A percentile compares a stretch with the other conserved stretches of the same genome.
phyloP scores from a whole-genome alignment of 2,888 invertebrate genomes.

The Mythimna impura region DNA sequence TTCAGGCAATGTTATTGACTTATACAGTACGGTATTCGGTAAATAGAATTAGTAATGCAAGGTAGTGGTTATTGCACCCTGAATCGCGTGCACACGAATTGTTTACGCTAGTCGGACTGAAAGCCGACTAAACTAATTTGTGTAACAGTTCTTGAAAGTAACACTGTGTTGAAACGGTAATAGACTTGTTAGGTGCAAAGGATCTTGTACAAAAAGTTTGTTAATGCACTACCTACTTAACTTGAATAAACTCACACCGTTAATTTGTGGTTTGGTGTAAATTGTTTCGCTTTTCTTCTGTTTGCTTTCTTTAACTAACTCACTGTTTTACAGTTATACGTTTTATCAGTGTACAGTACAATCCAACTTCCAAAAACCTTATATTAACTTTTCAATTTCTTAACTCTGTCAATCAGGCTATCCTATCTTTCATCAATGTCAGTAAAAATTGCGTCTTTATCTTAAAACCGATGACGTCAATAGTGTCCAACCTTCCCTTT shows the following conservation, averaged over 20 bases:
- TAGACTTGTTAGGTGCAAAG: constrained; percentile 47
- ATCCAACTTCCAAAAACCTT: neutral
- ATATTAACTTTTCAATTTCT: neutral
- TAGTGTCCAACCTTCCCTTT: constrained; percentile 30
- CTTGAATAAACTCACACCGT: constrained; percentile 38
- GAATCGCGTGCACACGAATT: constrained; percentile 67
- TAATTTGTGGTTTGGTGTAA: constrained; percentile 27
- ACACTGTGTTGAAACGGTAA: constrained; percentile 54
- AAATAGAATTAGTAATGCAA: constrained; percentile 50
- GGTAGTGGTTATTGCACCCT: constrained; percentile 64
- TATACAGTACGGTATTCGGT: constrained; percentile 18
- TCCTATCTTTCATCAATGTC: neutral
- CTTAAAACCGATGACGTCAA: constrained; percentile 50
- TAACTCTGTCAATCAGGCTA: neutral
- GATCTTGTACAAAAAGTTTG: constrained; percentile 49
- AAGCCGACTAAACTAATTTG: constrained; percentile 63
- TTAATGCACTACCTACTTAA: constrained; percentile 46
- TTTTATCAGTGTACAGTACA: neutral
- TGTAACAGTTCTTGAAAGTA: constrained; percentile 59
- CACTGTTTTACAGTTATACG: constrained; percentile 1
- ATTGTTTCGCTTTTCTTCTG: constrained; percentile 37
- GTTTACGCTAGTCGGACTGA: constrained; percentile 58
- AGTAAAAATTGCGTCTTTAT: constrained; percentile 8
- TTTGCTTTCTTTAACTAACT: constrained; percentile 11
- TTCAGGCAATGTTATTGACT: constrained; percentile 22